Percentiles rank a stretch among this genome's conserved stretches.
Evolutionary conservation across 2,797 vertebrate species (phyloP).

Genomic region (Sylvilagus floridanus): DNA sequence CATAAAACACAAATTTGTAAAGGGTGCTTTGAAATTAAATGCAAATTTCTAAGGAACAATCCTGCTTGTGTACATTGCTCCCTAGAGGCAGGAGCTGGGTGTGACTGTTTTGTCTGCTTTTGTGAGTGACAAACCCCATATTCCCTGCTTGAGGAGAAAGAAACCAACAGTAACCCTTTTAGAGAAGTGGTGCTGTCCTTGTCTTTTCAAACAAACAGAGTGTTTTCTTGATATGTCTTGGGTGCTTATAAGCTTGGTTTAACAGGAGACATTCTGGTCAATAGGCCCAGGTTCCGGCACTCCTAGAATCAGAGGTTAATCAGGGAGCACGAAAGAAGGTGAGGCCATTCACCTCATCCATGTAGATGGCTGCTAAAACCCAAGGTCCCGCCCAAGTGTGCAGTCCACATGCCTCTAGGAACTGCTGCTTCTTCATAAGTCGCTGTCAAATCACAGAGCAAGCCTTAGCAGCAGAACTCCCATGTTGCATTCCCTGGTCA

Average conservation of each 20-base stretch:
- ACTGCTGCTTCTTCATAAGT: neutral
- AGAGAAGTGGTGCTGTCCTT: neutral
- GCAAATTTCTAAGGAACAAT: neutral
- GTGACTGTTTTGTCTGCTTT: neutral
- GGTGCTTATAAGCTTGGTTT: neutral
- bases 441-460: neutral
- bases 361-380: accelerated
- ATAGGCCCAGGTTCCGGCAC: accelerated
- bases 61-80: accelerated
- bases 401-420: neutral
- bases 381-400: no score
- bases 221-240: neutral
- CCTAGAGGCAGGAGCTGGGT: neutral
- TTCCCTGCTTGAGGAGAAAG: neutral
- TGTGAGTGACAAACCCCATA: neutral
- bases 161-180: neutral
- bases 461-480: neutral
- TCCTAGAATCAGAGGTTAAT: neutral
- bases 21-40: neutral
- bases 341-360: neutral
- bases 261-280: neutral
- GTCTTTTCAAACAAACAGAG: neutral
- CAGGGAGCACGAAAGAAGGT: neutral
- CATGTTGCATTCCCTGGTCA: neutral
- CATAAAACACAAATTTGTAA: neutral